These are phyloP conservation scores for Polypedilum vanderplanki DNA, from an alignment of 1,140 invertebrate species.

Conservation along the genomic window DNA sequence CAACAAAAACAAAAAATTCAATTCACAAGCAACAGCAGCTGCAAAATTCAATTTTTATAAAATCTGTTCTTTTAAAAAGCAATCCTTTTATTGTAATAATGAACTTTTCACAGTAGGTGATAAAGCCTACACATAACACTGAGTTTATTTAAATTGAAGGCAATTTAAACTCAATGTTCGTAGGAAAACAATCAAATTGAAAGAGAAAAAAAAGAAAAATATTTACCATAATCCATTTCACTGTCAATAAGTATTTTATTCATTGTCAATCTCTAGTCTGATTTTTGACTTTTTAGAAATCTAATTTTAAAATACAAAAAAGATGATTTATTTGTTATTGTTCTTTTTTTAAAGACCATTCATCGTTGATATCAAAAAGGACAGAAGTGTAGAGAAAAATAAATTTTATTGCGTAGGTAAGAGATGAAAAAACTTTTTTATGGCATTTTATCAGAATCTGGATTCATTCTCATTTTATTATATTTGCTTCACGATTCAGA, in stretches of 20 bases:
- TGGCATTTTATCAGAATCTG: slow-evolving; percentile 5
- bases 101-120: neutral
- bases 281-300: no score
- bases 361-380: no score
- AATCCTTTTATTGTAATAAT: no score
- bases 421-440: neutral
- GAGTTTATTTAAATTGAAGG: neutral
- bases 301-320: no score
- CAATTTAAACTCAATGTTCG: slow-evolving; percentile 4
- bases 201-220: neutral
- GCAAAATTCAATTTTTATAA: no score
- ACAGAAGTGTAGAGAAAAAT: no score
- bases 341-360: no score
- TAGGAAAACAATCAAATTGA: neutral
- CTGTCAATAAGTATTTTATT: neutral
- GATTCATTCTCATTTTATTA: slow-evolving; percentile 8
- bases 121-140: neutral
- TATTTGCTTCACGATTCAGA: neutral
- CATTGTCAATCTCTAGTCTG: no score
- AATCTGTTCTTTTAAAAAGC: no score
- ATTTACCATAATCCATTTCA: neutral
- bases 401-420: neutral
- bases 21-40: no score
- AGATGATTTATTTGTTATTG: no score
- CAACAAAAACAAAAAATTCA: no score